Evolutionary conservation across 2,888 invertebrate species (phyloP), one percentile per base, ranked within the genome.

Genomic region (Ariolimax columbianus): DNA sequence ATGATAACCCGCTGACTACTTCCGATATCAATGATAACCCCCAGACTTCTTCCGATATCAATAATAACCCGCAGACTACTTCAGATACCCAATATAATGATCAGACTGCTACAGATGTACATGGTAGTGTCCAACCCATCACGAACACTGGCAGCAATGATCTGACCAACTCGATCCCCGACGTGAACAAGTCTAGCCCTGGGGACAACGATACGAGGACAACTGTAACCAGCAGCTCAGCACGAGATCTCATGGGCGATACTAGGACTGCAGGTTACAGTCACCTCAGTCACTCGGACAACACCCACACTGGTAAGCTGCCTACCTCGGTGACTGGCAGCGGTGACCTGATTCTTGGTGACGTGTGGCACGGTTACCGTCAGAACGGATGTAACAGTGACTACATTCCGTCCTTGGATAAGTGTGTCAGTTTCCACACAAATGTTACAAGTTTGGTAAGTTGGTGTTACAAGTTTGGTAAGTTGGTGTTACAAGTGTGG

Each of bases 381-480:
- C 55, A 55, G 4, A 14, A 14, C 4, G 47, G 47, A 30, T 75
- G 43, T 75, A 0, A 23, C n/a, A n/a, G n/a, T 30, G n/a, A 43
- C n/a, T 75, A 75, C 73, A 30, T 75, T 14, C 26, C n/a, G 14
- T 47, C 73, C 43, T 75, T 75, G 47, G 47, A n/a, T 1, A 75
- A 75, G 47, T 75, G 73, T 17, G 47, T 75, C 43, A 47, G n/a
- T 4, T 30, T 75, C 17, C 73, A 47, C n/a, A 7, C 4, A 1
- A 2, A 72, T 1, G 19, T 40, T 26, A 9, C 7, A 40, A 26
- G 38, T 40, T 72, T 23, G 9, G 72, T 72, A 40, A 72, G 40
- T 40, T 36, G 4, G 9, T 26, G 9, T 63, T 63, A 23, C n/a
- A n/a, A n/a, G n/a, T n/a, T n/a, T n/a, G n/a, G n/a, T n/a, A n/a